Evolutionary conservation across 1,140 invertebrate species (phyloP).

Genomic region (Drosophila micromelanica): DNA sequence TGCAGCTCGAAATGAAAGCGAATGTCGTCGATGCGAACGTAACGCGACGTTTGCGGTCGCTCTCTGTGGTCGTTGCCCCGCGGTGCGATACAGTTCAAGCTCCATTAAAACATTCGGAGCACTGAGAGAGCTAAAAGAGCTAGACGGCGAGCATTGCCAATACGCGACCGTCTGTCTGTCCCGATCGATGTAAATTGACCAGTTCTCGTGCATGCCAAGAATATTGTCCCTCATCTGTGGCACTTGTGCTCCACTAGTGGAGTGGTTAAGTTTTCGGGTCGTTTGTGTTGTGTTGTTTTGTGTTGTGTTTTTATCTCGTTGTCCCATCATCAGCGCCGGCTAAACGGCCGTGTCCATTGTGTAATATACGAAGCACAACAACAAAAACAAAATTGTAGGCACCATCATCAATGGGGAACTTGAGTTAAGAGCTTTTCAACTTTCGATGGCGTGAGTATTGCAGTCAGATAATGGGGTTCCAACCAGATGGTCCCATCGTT

Average conservation of each 20-base stretch:
- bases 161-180: constrained; percentile 8
- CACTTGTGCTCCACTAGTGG: constrained; percentile 15
- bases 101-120: constrained; percentile 62
- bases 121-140: constrained; percentile 3
- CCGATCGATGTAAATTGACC: constrained; percentile 54
- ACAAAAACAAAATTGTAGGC: constrained; percentile 45
- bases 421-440: constrained; percentile 53
- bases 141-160: constrained; percentile 12
- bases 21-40: constrained; percentile 59
- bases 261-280: constrained; percentile 47
- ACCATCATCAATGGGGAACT: constrained; percentile 14
- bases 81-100: constrained; percentile 73
- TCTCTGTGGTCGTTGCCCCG: constrained; percentile 66
- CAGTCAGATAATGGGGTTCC: constrained; percentile 8
- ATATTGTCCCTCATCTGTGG: constrained; percentile 51
- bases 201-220: constrained; percentile 66
- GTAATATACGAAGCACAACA: constrained; percentile 61
- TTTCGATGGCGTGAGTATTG: constrained; percentile 54
- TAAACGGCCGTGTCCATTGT: constrained; percentile 56
- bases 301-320: constrained; percentile 14
- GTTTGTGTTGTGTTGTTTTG: constrained; percentile 13
- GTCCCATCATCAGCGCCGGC: constrained; percentile 16
- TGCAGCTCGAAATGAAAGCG: constrained; percentile 71
- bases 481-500: constrained; percentile 7
- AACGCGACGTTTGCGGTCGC: constrained; percentile 17